These are phyloP conservation scores for Saxidomus purpurata DNA, from an alignment of 1,140 invertebrate genomes.

Conservation along the genomic window DNA sequence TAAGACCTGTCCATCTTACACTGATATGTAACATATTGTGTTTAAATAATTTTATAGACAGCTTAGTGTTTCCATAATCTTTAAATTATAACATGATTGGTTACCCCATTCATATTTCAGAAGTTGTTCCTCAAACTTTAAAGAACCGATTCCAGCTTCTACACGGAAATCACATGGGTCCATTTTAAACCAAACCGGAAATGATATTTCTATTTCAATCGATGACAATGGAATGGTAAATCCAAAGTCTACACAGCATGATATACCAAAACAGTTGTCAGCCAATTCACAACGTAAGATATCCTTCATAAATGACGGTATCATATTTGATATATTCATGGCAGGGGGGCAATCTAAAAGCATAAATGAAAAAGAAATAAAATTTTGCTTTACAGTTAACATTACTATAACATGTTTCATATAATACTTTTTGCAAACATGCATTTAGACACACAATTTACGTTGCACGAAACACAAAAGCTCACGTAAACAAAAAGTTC, in stretches of 20 bases:
- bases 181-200: slow-evolving; percentile 33
- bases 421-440: no score
- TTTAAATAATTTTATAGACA: not conserved
- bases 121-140: slow-evolving; percentile 54
- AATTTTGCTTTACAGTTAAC: no score
- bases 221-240: slow-evolving; percentile 61
- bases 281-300: slow-evolving; percentile 59
- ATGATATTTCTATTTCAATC: not conserved
- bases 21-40: not conserved
- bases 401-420: no score
- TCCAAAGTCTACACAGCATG: slow-evolving; percentile 64
- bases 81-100: not conserved
- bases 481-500: no score
- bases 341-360: slow-evolving; percentile 67
- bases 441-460: no score
- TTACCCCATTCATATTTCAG: slow-evolving; percentile 70
- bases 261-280: slow-evolving; percentile 67
- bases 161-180: slow-evolving; percentile 32
- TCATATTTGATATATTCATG: slow-evolving; percentile 47
- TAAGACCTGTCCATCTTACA: not conserved
- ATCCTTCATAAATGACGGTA: slow-evolving; percentile 52
- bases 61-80: not conserved
- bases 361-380: no score
- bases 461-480: no score
- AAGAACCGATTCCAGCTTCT: not conserved